Evolutionary conservation across 2,888 invertebrate genomes (phyloP), one percentile per base, ranked within the genome.

Genomic region (Labia minor): DNA sequence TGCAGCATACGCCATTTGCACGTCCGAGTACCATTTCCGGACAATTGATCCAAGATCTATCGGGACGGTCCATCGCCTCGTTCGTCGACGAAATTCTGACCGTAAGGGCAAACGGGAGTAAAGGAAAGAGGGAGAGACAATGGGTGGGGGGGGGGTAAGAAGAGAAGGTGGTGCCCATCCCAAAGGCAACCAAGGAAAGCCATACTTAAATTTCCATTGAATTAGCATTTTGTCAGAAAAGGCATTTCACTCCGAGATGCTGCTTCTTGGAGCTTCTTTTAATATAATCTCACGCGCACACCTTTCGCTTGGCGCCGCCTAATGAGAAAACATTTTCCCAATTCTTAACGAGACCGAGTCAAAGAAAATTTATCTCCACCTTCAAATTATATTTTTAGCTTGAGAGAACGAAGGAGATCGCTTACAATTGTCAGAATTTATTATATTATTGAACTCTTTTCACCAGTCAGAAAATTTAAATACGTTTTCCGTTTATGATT

Each of bases 21-120:
- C 49, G 49, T 49, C 49, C 49, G 49, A 49, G 49, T n/a, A 14
- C 49, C 49, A 49, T 49, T 49, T 49, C 49, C 49, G 49, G 49
- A n/a, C n/a, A 49, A 49, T 49, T 49, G 49, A 49, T 49, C 14
- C 49, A 11, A 26, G 26, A 49, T 49, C 49, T 16, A n/a, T 16
- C 16, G 49, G 14, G 16, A 49, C 14, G 49, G 49, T 49, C 49
- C 49, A 49, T 49, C 49, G 49, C 49, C 49, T 49, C 26, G 26
- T 6, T 19, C 19, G 11, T 19, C 8, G 19, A 62, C 33, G 4
- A 63, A 21, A 21, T 8, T 21, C 16, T n/a, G 11, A n/a, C n/a
- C n/a, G n/a, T n/a, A n/a, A n/a, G n/a, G n/a, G n/a, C n/a, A n/a
- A n/a, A n/a, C n/a, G 19, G 6, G 19, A n/a, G 1, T 1, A 21